Evolutionary conservation across 2,888 invertebrate species (phyloP).

Genomic region (Pseudolycoriella hygida): DNA sequence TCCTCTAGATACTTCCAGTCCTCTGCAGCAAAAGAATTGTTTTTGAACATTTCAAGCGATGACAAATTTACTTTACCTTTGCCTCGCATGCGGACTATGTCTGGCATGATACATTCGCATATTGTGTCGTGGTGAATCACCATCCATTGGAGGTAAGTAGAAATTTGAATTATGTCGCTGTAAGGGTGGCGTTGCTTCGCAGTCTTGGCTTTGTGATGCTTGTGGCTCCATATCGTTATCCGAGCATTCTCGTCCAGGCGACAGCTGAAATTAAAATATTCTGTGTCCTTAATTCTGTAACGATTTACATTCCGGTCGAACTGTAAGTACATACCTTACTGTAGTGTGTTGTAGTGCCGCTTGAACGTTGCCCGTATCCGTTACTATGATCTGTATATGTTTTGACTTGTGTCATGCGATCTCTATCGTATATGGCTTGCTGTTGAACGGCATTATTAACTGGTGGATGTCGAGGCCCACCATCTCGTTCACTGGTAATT

Average conservation of each 20-base stretch:
- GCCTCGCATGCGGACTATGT: constrained; percentile 67
- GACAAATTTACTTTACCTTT: constrained; percentile 29
- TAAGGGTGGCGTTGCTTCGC: constrained; percentile 78
- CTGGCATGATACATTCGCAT: constrained; percentile 34
- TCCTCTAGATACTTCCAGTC: constrained; percentile 43
- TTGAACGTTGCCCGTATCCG: constrained; percentile 57
- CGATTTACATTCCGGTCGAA: background rate
- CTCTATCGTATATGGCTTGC: constrained; percentile 28
- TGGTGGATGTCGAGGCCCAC: constrained; percentile 33
- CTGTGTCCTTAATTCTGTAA: background rate
- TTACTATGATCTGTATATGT: constrained; percentile 89
- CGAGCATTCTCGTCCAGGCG: constrained; percentile 64
- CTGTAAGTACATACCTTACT: constrained; percentile 58
- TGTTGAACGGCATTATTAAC: constrained; percentile 18
- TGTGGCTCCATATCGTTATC: constrained; percentile 80
- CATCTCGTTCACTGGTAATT: constrained; percentile 30
- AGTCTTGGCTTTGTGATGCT: constrained; percentile 80
- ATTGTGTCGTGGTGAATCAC: constrained; percentile 33
- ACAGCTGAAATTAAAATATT: constrained; percentile 37
- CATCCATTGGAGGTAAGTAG: constrained; percentile 54
- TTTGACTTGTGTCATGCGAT: constrained; percentile 80
- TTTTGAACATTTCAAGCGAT: background rate
- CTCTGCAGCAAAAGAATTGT: constrained; percentile 22
- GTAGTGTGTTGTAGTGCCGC: constrained; percentile 53
- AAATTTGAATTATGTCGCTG: constrained; percentile 79